A percentile compares a stretch with the other conserved stretches of the same genome.
These are phyloP conservation scores for Panorpa germanica DNA, from an alignment of 2,888 invertebrate genomes.

Conservation along the genomic window DNA sequence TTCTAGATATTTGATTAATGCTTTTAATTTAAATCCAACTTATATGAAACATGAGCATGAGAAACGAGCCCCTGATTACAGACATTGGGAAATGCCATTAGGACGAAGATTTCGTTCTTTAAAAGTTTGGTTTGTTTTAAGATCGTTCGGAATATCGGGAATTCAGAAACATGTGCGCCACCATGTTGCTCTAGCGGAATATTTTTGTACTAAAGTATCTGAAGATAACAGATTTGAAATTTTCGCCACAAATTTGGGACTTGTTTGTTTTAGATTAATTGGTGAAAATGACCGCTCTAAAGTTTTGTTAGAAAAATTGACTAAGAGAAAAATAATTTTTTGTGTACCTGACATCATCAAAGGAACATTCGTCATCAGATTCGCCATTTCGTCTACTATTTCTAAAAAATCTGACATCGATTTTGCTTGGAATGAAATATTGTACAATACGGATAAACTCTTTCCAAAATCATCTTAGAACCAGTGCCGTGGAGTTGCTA, in stretches of 20 bases:
- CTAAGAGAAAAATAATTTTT: constrained; percentile 49
- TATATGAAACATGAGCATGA: constrained; percentile 49
- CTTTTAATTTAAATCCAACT: constrained; percentile 68
- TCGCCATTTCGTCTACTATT: constrained; percentile 52
- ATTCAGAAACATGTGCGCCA: constrained; percentile 50
- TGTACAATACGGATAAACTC: constrained; percentile 26
- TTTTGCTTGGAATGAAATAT: constrained; percentile 42
- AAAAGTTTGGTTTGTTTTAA: constrained; percentile 72
- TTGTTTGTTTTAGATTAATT: constrained; percentile 70
- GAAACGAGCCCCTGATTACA: constrained; percentile 37
- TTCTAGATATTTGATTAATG: constrained; percentile 50
- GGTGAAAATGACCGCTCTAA: constrained; percentile 44
- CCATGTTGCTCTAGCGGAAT: constrained; percentile 46
- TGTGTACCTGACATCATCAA: constrained; percentile 50
- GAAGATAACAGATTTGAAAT: constrained; percentile 60
- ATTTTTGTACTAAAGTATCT: constrained; percentile 47
- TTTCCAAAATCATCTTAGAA: no score
- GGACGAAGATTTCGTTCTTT: constrained; percentile 65
- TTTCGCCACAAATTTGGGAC: constrained; percentile 47
- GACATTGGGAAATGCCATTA: constrained; percentile 76
- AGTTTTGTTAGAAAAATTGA: constrained; percentile 43
- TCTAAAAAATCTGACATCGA: constrained; percentile 45
- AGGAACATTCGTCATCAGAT: constrained; percentile 45
- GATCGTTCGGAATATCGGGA: constrained; percentile 56
- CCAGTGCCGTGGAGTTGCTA: no score